Percentiles rank a stretch among this genome's conserved stretches.
These are phyloP conservation scores for Montipora foliosa DNA, from an alignment of 64 coral and sea anemone species.

Conservation along the genomic window DNA sequence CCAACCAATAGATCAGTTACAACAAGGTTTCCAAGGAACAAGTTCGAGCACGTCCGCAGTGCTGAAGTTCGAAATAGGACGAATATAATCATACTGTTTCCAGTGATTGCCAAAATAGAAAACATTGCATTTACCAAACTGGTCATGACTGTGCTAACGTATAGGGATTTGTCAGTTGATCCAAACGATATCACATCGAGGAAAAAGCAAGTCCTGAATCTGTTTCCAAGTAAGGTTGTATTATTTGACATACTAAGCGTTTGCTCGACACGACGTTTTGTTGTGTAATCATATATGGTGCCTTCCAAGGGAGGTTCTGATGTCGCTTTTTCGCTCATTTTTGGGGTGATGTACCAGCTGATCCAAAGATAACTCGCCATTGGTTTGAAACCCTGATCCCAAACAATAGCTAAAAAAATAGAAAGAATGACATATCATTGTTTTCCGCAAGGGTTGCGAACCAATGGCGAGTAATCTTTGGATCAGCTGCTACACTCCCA, in stretches of 20 bases:
- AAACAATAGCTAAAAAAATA: too few relatives aligned
- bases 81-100: conserved; percentile 70
- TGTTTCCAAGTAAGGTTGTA: conserved; percentile 33
- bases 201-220: conserved; percentile 52
- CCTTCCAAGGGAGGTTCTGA: too few relatives aligned
- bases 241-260: conserved; percentile 21
- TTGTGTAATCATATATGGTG: too few relatives aligned
- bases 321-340: too few relatives aligned
- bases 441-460: too few relatives aligned
- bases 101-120: conserved; percentile 60
- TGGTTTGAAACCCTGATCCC: too few relatives aligned
- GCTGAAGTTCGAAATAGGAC: conserved; percentile 67
- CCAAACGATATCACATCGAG: conserved; percentile 63
- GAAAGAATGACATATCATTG: too few relatives aligned
- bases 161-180: conserved; percentile 26
- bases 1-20: conserved; percentile 84
- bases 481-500: too few relatives aligned
- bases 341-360: too few relatives aligned
- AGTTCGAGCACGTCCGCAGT: conserved; percentile 77
- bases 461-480: too few relatives aligned
- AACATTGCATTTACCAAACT: conserved; percentile 67
- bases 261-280: neutral
- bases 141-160: conserved; percentile 48
- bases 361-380: too few relatives aligned
- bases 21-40: conserved; percentile 86